A percentile compares a stretch with the other conserved stretches of the same genome.
Evolutionary conservation across 1,140 invertebrate genomes (phyloP).

Genomic region (Trichogramma pretiosum): DNA sequence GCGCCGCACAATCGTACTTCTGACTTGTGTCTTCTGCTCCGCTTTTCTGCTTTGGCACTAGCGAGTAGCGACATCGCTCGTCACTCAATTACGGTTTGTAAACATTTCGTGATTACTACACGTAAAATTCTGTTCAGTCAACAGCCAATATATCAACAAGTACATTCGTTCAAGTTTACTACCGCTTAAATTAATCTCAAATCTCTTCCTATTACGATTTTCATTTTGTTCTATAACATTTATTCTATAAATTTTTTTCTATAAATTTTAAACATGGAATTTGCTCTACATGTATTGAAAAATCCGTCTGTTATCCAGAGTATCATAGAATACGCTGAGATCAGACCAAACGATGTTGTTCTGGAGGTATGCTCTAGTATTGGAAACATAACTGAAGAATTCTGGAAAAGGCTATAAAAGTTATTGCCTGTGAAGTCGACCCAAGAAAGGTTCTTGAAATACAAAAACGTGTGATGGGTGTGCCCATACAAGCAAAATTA

Average conservation of each 20-base stretch:
- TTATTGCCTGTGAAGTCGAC: constrained; percentile 97
- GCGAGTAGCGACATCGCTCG: too few species aligned
- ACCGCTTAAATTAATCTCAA: too few species aligned
- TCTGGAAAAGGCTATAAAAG: constrained; percentile 88
- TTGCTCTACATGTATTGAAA: constrained; percentile 98
- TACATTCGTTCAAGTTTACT: too few species aligned
- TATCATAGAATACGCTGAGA: constrained; percentile 92
- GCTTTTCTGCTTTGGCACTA: too few species aligned
- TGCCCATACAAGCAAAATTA: constrained; percentile 76
- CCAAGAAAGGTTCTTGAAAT: constrained; percentile 87
- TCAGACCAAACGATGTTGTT: constrained; percentile 86
- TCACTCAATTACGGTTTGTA: too few species aligned
- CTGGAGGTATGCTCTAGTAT: constrained; percentile 98
- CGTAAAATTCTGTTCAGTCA: too few species aligned
- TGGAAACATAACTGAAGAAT: constrained; percentile 95
- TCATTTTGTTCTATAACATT: too few species aligned
- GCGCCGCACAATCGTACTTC: too few species aligned
- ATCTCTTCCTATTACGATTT: too few species aligned
- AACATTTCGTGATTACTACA: too few species aligned
- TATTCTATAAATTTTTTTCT: constrained; percentile 45
- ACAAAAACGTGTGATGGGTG: constrained; percentile 93
- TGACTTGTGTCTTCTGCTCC: too few species aligned
- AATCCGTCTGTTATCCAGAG: constrained; percentile 92
- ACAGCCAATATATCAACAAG: too few species aligned
- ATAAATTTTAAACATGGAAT: constrained; percentile 75